phyloP scores from a whole-genome alignment of 2,113 vertebrate species.

The Ptilonorhynchus violaceus region DNA sequence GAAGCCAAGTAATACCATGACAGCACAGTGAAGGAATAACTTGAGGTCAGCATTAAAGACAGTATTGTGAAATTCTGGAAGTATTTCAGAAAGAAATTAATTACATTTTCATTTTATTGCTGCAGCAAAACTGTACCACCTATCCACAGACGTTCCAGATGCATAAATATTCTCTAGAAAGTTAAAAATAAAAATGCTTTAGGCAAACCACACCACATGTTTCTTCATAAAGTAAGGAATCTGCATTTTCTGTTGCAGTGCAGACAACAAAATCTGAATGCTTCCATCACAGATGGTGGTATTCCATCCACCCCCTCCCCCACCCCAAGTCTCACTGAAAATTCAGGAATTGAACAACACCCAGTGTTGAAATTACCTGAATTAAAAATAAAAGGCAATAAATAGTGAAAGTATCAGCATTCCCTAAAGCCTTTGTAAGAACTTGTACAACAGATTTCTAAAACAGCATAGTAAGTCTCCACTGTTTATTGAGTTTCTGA shows the following conservation, averaged over 20 bases:
- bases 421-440: not conserved
- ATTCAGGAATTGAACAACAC: not conserved
- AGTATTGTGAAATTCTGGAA: not conserved
- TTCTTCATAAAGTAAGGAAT: slow-evolving; percentile 20
- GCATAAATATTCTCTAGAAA: slow-evolving; percentile 22
- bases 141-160: slow-evolving; percentile 28
- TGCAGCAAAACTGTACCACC: slow-evolving; percentile 1
- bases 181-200: slow-evolving; percentile 51
- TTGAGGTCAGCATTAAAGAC: not conserved
- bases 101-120: slow-evolving; percentile 28
- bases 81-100: slow-evolving; percentile 1
- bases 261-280: slow-evolving; percentile 13
- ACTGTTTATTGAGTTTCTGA: not conserved
- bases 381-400: not conserved
- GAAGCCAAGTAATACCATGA: not conserved
- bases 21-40: not conserved
- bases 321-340: not conserved
- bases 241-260: slow-evolving; percentile 8
- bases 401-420: not conserved
- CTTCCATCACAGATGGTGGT: not conserved
- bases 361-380: not conserved
- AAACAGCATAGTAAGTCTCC: not conserved
- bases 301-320: not conserved
- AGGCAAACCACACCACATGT: slow-evolving; percentile 22
- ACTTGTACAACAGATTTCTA: not conserved